Percentiles rank a stretch among this genome's conserved stretches.
Conservation (phyloP, 2,797 vertebrate genomes). For the Numenius phaeopus region DNA sequence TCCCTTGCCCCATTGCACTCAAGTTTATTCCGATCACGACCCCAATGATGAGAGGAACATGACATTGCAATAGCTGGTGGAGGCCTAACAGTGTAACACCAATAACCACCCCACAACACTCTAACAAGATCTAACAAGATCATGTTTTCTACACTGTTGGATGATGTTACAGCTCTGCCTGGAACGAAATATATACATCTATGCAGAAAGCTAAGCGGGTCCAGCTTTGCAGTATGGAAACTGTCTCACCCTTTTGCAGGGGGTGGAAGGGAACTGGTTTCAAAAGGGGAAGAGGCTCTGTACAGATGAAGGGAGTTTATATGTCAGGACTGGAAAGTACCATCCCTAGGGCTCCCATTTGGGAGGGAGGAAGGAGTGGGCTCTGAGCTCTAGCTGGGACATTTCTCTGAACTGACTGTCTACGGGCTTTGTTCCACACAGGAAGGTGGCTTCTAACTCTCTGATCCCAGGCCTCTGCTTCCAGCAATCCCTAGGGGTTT, state of each 20-base stretch:
- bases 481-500: background rate
- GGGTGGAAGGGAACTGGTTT: background rate
- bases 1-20: accelerated
- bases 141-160: background rate
- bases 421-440: background rate
- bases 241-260: background rate
- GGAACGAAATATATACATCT: background rate
- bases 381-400: background rate
- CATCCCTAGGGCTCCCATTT: background rate
- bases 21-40: background rate
- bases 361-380: background rate
- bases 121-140: background rate
- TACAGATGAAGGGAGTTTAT: background rate
- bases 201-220: background rate
- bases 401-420: background rate
- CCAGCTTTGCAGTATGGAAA: background rate
- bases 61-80: background rate
- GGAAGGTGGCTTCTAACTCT: background rate
- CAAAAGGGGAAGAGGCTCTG: background rate
- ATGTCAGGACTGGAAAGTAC: background rate
- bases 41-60: background rate
- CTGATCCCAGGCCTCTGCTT: background rate
- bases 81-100: background rate
- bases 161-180: background rate
- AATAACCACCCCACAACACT: background rate